Evolutionary conservation across 2,113 vertebrate genomes (phyloP).

Genomic region (Jacana jacana): DNA sequence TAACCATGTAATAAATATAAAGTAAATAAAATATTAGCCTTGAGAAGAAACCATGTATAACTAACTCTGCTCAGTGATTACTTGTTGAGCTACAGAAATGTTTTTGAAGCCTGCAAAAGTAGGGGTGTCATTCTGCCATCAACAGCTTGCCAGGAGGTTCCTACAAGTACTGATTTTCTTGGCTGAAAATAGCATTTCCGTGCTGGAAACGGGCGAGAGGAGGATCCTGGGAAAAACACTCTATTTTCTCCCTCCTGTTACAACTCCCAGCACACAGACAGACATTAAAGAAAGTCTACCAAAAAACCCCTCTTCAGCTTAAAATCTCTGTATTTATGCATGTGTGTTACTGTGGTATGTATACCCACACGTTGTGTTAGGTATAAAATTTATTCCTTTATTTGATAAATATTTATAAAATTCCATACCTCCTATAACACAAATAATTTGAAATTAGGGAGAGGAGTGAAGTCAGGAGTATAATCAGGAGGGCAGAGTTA

Average conservation of each 20-base stretch:
- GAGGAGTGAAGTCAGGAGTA: not conserved
- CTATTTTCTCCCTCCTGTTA: not conserved
- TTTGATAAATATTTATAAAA: not conserved
- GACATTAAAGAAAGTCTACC: not conserved
- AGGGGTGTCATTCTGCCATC: not conserved
- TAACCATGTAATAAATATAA: not conserved
- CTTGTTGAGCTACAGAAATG: not conserved
- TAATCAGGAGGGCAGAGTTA: not conserved
- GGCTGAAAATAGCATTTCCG: not conserved
- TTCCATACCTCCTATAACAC: not conserved
- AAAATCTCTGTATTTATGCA: not conserved
- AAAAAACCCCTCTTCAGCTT: not conserved
- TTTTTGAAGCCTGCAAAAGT: not conserved
- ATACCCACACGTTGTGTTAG: not conserved
- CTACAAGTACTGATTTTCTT: not conserved
- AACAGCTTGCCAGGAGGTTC: not conserved
- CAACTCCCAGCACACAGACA: not conserved
- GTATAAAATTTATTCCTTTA: not conserved
- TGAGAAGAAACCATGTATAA: not conserved
- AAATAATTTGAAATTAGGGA: not conserved
- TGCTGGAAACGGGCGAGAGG: not conserved
- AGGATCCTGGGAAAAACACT: not conserved
- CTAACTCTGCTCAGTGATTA: not conserved
- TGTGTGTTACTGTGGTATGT: not conserved
- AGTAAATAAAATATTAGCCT: not conserved